Percentiles rank a stretch among this genome's conserved stretches.
phyloP scores from a whole-genome alignment of 2,113 vertebrate species.

The Neotragus pygmaeus region DNA sequence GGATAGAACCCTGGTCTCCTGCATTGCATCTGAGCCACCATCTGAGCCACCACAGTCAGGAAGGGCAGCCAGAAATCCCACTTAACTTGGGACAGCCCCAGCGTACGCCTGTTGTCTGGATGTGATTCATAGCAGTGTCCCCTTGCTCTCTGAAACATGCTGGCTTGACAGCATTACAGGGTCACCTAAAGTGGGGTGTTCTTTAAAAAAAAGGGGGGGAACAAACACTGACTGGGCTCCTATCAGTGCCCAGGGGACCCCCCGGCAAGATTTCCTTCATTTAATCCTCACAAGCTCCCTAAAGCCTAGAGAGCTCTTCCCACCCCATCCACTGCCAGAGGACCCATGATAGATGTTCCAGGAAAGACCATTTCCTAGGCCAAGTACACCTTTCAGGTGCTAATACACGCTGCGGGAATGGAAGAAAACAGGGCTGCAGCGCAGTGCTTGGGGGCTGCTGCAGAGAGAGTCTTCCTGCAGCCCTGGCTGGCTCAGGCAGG shows the following conservation, averaged over 20 bases:
- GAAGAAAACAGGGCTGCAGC: too few species aligned
- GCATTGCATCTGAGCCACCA: neutral
- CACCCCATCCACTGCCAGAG: neutral
- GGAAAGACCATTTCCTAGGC: neutral
- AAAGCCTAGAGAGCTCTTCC: neutral
- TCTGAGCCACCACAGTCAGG: neutral
- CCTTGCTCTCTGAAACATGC: neutral
- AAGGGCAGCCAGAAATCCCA: neutral
- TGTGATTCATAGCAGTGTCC: neutral
- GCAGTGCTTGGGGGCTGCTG: fast-evolving
- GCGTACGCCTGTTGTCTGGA: neutral
- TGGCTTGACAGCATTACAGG: neutral
- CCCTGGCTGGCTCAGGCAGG: neutral
- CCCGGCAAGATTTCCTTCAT: neutral
- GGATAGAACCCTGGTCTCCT: neutral
- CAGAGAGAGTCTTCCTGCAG: fast-evolving
- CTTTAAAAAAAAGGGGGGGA: neutral
- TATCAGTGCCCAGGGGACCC: neutral
- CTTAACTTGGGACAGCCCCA: neutral
- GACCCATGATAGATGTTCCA: fast-evolving
- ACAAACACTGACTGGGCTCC: neutral
- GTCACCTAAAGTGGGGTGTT: neutral
- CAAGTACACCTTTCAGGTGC: neutral
- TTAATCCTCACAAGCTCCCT: neutral
- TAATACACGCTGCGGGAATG: fast-evolving